Evolutionary conservation across 2,888 invertebrate species (phyloP), one percentile per base, ranked within the genome.

Genomic region (Drosophila mimica): DNA sequence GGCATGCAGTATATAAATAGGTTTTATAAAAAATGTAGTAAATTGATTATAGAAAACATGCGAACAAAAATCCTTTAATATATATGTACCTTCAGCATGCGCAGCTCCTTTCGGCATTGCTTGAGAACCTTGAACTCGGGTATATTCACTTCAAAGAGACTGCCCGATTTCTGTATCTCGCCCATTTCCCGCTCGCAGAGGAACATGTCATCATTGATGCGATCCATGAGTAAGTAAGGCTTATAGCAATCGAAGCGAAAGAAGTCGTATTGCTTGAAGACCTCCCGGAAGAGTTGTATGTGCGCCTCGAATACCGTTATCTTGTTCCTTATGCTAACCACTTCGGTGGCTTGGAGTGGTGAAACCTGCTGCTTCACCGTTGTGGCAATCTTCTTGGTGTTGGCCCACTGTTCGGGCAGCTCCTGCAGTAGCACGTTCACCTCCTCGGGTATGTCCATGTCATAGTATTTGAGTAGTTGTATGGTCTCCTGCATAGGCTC

Each of bases 361-460:
- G 98, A 98, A 33, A 99, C 98, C 93, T 97, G 97, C 92, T 98
- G 98, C 92, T 98, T 98, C 5, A 98, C 97, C 43, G 97, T 97
- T 30, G 96, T 93, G 0, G 98, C 97, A 68, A 98, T 95, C 93
- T 98, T 99, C 92, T 99, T 99, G 0, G 98, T 98, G 81, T 97
- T 96, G 84, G 96, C 96, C 99, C 99, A 99, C 93, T 98, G 98
- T 91, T 98, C 98, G 15, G 99, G 99, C 63, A 99, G 93, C 93
- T 99, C 98, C 95, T 98, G 94, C 51, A 99, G 93, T 76, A 98
- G 94, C 7, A 97, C 96, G 92, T 98, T 98, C 1, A 99, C 98
- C 94, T 98, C 98, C 93, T 99, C 99, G 0, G 99, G 98, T 91
- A 99, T 97, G 92, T 99, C 99, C 95, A 98, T 98, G 88, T 98